Conservation (phyloP, 2,113 vertebrate species). For the Ophthalmolycus amberensis region DNA sequence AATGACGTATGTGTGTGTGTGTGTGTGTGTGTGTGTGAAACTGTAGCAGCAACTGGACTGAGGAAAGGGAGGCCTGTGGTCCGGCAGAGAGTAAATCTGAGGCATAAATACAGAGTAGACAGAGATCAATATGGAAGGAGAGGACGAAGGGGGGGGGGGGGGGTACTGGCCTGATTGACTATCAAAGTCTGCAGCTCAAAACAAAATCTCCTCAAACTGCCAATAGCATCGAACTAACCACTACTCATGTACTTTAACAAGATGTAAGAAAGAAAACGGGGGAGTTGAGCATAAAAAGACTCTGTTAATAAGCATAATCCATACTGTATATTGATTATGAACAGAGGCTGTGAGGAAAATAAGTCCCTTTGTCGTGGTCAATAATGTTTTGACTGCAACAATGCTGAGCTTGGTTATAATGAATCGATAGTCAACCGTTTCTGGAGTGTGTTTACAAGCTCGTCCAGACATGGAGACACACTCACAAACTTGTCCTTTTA, state of each 20-base stretch:
- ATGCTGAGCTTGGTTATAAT: conserved; percentile 10
- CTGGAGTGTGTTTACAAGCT: conserved; percentile 72
- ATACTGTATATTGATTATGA: conserved; percentile 23
- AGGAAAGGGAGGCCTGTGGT: conserved; percentile 30
- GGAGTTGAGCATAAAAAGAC: background rate
- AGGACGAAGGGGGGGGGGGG: background rate
- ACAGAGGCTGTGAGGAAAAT: background rate
- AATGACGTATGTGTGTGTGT: conserved; percentile 51
- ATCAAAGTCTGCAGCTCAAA: conserved; percentile 7
- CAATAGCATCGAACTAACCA: background rate
- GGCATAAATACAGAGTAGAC: conserved; percentile 46
- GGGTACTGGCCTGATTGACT: conserved; percentile 8
- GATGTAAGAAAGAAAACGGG: background rate
- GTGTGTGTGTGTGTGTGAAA: conserved; percentile 52
- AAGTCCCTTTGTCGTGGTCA: conserved; percentile 29
- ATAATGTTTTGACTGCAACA: conserved; percentile 53
- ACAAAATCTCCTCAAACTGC: conserved; percentile 6
- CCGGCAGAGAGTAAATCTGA: conserved; percentile 47
- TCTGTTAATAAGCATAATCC: conserved; percentile 15
- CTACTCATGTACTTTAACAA: background rate
- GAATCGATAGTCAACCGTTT: conserved; percentile 70
- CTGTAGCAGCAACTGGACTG: conserved; percentile 48
- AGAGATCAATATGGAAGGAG: conserved; percentile 48
- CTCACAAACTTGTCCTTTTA: conserved; percentile 78
- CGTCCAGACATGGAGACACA: conserved; percentile 55